Conservation (phyloP, 2,888 invertebrate genomes). For the Trissolcus brochymenae region DNA sequence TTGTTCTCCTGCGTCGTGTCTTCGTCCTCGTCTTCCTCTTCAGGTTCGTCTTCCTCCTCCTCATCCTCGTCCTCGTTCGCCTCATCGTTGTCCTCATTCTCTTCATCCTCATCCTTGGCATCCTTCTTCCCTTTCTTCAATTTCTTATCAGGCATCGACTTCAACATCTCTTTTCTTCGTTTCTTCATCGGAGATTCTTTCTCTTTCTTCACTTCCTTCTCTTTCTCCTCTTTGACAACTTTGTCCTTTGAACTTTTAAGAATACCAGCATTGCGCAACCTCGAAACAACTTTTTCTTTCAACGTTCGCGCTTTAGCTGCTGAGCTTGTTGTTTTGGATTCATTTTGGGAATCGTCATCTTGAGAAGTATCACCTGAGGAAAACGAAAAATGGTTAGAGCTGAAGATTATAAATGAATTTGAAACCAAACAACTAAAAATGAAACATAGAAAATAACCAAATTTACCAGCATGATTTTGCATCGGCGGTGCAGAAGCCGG, state of each 20-base stretch:
- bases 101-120: constrained; percentile 72
- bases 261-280: constrained; percentile 72
- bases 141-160: constrained; percentile 69
- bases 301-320: constrained; percentile 60
- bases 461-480: constrained; percentile 77
- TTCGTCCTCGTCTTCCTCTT: constrained; percentile 75
- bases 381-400: not conserved
- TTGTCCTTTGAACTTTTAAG: constrained; percentile 72
- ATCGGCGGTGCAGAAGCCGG: constrained; percentile 89
- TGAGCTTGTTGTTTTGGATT: constrained; percentile 61
- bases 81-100: constrained; percentile 66
- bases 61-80: constrained; percentile 74
- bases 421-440: too few relatives aligned
- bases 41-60: constrained; percentile 70
- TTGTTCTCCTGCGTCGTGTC: constrained; percentile 76
- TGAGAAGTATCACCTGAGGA: constrained; percentile 67
- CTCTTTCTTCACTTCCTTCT: constrained; percentile 70
- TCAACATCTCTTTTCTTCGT: constrained; percentile 68
- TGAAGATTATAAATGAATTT: too few relatives aligned
- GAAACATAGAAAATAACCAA: too few relatives aligned
- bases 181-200: constrained; percentile 69
- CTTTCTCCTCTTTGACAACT: constrained; percentile 72
- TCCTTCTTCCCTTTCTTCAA: constrained; percentile 65
- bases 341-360: constrained; percentile 72
- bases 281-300: constrained; percentile 70